phyloP scores from a whole-genome alignment of 53 echinoderm and acorn worm species.

The Pentamera pediparva region DNA sequence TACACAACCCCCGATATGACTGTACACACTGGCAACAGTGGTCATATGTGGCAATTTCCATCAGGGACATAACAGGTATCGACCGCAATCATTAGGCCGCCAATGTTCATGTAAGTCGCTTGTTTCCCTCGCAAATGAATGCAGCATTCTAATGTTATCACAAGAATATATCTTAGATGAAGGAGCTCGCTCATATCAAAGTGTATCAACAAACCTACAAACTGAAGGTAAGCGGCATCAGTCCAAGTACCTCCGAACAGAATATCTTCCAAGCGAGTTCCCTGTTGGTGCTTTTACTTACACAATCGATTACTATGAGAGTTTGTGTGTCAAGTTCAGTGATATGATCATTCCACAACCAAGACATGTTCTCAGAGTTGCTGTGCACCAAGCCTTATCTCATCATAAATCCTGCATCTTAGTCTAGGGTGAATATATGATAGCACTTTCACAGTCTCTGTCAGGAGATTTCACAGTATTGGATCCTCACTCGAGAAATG shows the following conservation, averaged over 20 bases:
- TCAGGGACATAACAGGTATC: not conserved
- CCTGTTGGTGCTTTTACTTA: not conserved
- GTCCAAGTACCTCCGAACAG: not conserved
- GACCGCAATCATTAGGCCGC: not conserved
- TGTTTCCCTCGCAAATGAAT: not conserved
- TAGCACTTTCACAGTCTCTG: constrained; percentile 16
- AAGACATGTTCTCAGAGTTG: not conserved
- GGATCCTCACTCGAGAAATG: too few relatives aligned
- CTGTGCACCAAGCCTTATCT: not conserved
- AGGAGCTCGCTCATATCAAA: not conserved
- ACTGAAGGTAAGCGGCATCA: not conserved
- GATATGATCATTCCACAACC: not conserved
- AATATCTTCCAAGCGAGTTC: not conserved
- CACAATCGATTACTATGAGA: not conserved
- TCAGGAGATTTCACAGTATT: too few relatives aligned
- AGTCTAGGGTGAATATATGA: not conserved
- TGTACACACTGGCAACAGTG: not conserved
- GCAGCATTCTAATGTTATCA: not conserved
- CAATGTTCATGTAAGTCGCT: constrained; percentile 14
- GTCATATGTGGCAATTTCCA: not conserved
- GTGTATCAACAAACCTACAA: not conserved
- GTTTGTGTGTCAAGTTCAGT: not conserved
- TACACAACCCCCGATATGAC: too few relatives aligned
- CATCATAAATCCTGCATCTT: not conserved
- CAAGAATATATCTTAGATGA: not conserved